Conservation (phyloP, 2,888 invertebrate genomes). For the Lapara coniferarum region DNA sequence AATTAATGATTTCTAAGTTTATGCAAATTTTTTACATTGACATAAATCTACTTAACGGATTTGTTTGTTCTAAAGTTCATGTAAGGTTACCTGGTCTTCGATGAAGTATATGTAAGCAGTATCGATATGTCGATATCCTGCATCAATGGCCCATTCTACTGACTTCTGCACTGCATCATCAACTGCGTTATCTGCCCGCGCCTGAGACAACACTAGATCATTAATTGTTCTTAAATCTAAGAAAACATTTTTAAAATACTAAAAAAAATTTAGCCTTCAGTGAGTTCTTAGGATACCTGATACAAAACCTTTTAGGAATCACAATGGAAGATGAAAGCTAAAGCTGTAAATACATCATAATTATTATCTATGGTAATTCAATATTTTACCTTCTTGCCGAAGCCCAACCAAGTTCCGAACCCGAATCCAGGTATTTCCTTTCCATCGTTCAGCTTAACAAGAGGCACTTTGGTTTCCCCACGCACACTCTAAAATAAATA, state of each 20-base stretch:
- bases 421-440: constrained; percentile 84
- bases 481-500: neutral
- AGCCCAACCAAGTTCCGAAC: constrained; percentile 85
- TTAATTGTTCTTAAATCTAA: constrained; percentile 15
- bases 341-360: too few relatives aligned
- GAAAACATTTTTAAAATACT: neutral
- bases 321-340: too few relatives aligned
- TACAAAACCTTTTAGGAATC: too few relatives aligned
- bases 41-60: too few relatives aligned
- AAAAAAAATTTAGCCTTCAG: too few relatives aligned
- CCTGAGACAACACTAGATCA: constrained; percentile 29
- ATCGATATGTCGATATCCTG: constrained; percentile 87
- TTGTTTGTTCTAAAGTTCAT: too few relatives aligned
- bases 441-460: constrained; percentile 82
- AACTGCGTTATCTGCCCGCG: constrained; percentile 23
- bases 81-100: constrained; percentile 70
- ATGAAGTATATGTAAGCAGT: constrained; percentile 84
- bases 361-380: neutral
- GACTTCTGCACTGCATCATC: constrained; percentile 68
- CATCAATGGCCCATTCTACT: constrained; percentile 82
- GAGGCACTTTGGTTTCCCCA: constrained; percentile 47
- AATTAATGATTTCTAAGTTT: too few relatives aligned
- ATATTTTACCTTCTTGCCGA: neutral
- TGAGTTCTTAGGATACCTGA: too few relatives aligned
- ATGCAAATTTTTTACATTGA: too few relatives aligned